Conservation (phyloP, 2,888 invertebrate species). For the Hypena proboscidalis region DNA sequence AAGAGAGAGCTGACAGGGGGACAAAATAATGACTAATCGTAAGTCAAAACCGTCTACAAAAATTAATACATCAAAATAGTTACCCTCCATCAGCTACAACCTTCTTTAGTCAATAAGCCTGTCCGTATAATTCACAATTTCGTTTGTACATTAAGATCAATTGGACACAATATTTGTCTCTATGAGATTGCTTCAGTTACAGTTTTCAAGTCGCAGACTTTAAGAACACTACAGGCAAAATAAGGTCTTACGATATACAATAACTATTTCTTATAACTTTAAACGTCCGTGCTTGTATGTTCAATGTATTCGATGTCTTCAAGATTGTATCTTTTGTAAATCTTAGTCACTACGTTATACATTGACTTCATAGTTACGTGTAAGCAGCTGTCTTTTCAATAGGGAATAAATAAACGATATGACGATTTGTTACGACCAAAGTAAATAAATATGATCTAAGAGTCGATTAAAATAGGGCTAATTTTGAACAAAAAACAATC, state of each 20-base stretch:
- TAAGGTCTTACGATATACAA: slow-evolving; percentile 29
- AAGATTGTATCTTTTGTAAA: slow-evolving; percentile 21
- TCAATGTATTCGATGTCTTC: slow-evolving; percentile 39
- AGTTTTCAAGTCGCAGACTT: slow-evolving; percentile 37
- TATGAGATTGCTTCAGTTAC: slow-evolving; percentile 22
- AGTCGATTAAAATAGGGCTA: slow-evolving; percentile 16
- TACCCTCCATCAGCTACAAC: slow-evolving; percentile 36
- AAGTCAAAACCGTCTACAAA: slow-evolving; percentile 40
- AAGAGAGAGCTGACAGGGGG: slow-evolving; percentile 56
- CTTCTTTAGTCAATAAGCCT: slow-evolving; percentile 22
- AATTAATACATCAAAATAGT: slow-evolving; percentile 47
- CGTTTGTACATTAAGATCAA: slow-evolving; percentile 25
- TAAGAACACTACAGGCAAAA: slow-evolving; percentile 30
- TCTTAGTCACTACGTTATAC: slow-evolving; percentile 16
- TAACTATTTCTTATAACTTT: slow-evolving; percentile 28
- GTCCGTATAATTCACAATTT: slow-evolving; percentile 19
- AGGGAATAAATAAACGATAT: slow-evolving; percentile 17
- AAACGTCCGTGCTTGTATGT: slow-evolving; percentile 27
- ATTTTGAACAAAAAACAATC: slow-evolving; percentile 17
- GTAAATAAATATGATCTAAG: slow-evolving; percentile 20
- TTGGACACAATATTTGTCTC: slow-evolving; percentile 11
- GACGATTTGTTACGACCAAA: slow-evolving; percentile 16
- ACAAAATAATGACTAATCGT: slow-evolving; percentile 46
- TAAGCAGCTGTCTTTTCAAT: slow-evolving; percentile 14
- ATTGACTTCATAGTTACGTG: slow-evolving; percentile 6